Evolutionary conservation across 2,113 vertebrate genomes (phyloP).

Genomic region (Dipodomys ordii): DNA sequence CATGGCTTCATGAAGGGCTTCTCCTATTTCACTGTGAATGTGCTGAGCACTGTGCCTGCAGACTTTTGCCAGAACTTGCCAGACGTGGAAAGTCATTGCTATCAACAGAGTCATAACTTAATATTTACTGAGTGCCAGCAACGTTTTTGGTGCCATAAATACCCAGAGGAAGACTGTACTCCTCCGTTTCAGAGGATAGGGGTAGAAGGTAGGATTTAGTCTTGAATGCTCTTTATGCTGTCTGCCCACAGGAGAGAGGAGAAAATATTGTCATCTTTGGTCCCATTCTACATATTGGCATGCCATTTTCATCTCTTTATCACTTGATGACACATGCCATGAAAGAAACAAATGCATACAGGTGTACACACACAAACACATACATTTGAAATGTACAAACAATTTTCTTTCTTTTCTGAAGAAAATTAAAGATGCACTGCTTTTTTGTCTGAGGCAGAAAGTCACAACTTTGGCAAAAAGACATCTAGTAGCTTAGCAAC

Average conservation of each 20-base stretch:
- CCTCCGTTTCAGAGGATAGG: not conserved
- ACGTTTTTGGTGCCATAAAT: slow-evolving; percentile 42
- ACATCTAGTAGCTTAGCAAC: not conserved
- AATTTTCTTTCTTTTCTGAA: not conserved
- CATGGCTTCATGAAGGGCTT: not conserved
- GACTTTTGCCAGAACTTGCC: slow-evolving; percentile 16
- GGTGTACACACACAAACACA: not conserved
- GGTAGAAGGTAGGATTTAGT: not conserved
- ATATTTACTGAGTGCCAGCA: slow-evolving; percentile 56
- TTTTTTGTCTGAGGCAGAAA: not conserved
- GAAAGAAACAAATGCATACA: not conserved
- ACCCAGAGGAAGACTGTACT: slow-evolving; percentile 35
- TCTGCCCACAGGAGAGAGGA: not conserved
- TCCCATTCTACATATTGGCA: not conserved
- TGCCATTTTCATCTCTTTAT: not conserved
- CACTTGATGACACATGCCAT: not conserved
- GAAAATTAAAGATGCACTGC: not conserved
- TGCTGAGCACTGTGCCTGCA: slow-evolving; percentile 10
- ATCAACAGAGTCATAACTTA: slow-evolving; percentile 44
- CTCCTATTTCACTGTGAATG: slow-evolving; percentile 58
- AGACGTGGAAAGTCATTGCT: slow-evolving; percentile 54
- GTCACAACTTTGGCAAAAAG: not conserved
- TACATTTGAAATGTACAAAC: not conserved
- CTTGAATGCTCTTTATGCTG: not conserved
- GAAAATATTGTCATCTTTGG: not conserved